Conservation (phyloP, 2,888 invertebrate species). For the Phoenoteleia sp. region DNA sequence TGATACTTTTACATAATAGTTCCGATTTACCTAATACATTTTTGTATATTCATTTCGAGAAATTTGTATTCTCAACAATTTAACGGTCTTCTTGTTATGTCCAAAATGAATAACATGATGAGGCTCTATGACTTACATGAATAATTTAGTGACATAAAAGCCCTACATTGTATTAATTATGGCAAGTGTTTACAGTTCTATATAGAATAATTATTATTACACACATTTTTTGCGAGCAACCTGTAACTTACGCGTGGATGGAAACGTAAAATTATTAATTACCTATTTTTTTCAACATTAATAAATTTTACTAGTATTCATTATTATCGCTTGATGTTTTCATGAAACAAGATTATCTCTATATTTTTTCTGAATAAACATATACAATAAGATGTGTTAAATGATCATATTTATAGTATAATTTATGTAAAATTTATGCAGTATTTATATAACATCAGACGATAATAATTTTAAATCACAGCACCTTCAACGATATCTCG, state of each 20-base stretch:
- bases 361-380: neutral
- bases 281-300: slow-evolving; percentile 7
- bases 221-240: too few species aligned
- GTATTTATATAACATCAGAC: neutral
- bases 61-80: neutral
- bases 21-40: too few species aligned
- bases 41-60: neutral
- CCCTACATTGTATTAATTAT: neutral
- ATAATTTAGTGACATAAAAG: neutral
- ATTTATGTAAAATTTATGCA: neutral
- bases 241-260: neutral
- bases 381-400: too few species aligned
- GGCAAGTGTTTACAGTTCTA: too few species aligned
- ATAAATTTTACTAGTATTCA: neutral
- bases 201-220: too few species aligned
- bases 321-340: neutral
- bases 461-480: slow-evolving; percentile 18
- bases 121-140: neutral
- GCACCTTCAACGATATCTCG: slow-evolving; percentile 24
- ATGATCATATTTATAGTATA: too few species aligned
- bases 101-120: neutral
- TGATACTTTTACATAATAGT: slow-evolving; percentile 3
- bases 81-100: neutral
- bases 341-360: too few species aligned
- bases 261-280: neutral